phyloP scores from a whole-genome alignment of 1,140 invertebrate genomes.

The Bombus vancouverensis region DNA sequence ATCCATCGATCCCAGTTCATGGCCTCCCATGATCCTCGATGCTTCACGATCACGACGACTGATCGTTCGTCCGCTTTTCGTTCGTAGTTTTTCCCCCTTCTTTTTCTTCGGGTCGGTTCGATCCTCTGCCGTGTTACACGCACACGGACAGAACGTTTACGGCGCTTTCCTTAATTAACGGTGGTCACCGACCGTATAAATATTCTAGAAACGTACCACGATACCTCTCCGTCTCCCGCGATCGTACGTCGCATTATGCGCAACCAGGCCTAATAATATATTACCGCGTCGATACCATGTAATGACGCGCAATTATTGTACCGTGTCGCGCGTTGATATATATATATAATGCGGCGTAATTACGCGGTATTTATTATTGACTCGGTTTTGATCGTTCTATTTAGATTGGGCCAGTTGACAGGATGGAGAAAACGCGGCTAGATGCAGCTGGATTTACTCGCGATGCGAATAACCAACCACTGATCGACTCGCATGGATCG shows the following conservation, averaged over 20 bases:
- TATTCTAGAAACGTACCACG: slow-evolving; percentile 28
- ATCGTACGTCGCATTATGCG: not conserved
- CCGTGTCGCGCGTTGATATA: not conserved
- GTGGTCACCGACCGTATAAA: slow-evolving; percentile 32
- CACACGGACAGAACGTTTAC: not conserved
- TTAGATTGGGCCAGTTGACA: slow-evolving; percentile 19
- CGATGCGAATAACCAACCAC: too few species aligned
- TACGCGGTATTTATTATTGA: slow-evolving; percentile 29
- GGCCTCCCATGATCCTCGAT: not conserved
- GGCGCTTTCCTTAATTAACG: slow-evolving; percentile 36
- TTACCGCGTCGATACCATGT: slow-evolving; percentile 22
- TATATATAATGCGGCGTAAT: slow-evolving; percentile 22
- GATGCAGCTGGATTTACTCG: too few species aligned
- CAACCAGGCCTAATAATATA: slow-evolving; percentile 33
- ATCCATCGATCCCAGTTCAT: slow-evolving; percentile 20
- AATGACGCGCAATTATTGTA: slow-evolving; percentile 47
- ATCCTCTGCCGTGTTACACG: slow-evolving; percentile 6
- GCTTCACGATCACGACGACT: too few species aligned
- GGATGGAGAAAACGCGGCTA: not conserved
- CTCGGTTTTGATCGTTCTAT: slow-evolving; percentile 41
- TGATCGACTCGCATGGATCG: not conserved
- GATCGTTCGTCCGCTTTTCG: not conserved
- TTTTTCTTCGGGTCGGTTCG: not conserved
- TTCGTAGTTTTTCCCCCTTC: not conserved
- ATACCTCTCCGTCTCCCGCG: not conserved